phyloP scores from a whole-genome alignment of 2,888 invertebrate genomes.

The Dione vanillae region DNA sequence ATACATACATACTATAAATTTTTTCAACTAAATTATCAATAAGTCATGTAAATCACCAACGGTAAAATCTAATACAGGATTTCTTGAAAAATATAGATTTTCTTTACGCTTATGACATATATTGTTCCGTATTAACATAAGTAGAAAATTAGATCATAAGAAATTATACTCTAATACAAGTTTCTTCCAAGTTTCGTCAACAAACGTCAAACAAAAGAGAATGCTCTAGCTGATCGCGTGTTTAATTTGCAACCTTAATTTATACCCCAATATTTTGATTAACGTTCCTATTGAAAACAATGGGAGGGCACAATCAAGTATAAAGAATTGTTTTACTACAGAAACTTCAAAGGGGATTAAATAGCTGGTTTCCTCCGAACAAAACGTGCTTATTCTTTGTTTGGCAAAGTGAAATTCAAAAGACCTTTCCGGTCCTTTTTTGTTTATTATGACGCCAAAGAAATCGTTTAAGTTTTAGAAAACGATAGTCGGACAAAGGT shows the following conservation, averaged over 20 bases:
- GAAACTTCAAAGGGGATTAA: conserved; percentile 55
- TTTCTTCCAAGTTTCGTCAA: not conserved
- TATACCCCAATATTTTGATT: conserved; percentile 44
- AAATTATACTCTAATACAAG: not conserved
- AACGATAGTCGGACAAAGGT: conserved; percentile 37
- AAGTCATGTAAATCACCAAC: no score
- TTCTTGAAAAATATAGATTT: no score
- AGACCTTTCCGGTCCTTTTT: conserved; percentile 45
- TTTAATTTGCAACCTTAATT: conserved; percentile 38
- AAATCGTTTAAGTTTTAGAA: conserved; percentile 40
- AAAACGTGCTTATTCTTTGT: conserved; percentile 50
- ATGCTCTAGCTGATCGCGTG: conserved; percentile 28
- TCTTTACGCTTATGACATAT: no score
- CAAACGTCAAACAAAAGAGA: conserved; percentile 10
- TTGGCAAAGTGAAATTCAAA: conserved; percentile 48
- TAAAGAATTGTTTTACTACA: conserved; percentile 58
- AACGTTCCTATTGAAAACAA: conserved; percentile 41
- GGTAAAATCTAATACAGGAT: no score
- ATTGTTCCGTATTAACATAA: no score
- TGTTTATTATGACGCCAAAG: conserved; percentile 48
- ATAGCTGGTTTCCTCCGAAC: conserved; percentile 54
- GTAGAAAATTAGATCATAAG: no score
- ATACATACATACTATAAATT: no score
- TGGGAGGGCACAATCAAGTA: conserved; percentile 50
- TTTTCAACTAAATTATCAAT: no score